phyloP scores from a whole-genome alignment of 2,888 invertebrate genomes.

The Andrena chrysosceles region DNA sequence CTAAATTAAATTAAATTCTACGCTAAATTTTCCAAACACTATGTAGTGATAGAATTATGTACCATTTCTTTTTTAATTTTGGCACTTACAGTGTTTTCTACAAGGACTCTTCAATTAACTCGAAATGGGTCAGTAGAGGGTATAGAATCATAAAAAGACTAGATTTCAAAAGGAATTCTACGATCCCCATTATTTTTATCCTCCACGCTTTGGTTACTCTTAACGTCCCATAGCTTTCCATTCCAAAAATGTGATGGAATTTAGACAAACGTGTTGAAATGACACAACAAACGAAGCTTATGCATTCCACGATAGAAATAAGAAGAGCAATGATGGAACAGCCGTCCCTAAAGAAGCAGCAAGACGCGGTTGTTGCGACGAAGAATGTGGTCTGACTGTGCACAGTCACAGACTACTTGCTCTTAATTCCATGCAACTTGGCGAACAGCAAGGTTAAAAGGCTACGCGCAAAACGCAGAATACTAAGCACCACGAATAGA shows the following conservation, averaged over 20 bases:
- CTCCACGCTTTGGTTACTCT: no score
- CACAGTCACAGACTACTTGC: constrained; percentile 50
- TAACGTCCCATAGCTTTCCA: no score
- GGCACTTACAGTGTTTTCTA: no score
- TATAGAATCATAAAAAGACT: no score
- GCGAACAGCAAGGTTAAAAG: constrained; percentile 27
- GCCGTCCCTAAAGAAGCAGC: constrained; percentile 26
- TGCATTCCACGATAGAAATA: constrained; percentile 2
- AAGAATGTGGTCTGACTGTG: constrained; percentile 43
- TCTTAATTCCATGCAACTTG: constrained; percentile 56
- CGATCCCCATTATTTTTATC: no score
- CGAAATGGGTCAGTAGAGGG: no score
- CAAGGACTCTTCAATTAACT: no score
- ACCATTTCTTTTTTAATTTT: no score
- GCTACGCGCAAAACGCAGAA: not conserved
- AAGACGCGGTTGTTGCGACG: constrained; percentile 28
- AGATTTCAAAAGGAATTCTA: no score
- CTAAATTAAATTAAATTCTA: no score
- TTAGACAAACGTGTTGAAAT: not conserved
- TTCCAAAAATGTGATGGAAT: not conserved
- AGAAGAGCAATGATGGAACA: not conserved
- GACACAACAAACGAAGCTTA: not conserved
- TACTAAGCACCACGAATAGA: not conserved
- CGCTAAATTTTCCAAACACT: no score
- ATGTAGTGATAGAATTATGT: no score